Conservation (phyloP, 2,888 invertebrate species). For the Drosophila mimica region DNA sequence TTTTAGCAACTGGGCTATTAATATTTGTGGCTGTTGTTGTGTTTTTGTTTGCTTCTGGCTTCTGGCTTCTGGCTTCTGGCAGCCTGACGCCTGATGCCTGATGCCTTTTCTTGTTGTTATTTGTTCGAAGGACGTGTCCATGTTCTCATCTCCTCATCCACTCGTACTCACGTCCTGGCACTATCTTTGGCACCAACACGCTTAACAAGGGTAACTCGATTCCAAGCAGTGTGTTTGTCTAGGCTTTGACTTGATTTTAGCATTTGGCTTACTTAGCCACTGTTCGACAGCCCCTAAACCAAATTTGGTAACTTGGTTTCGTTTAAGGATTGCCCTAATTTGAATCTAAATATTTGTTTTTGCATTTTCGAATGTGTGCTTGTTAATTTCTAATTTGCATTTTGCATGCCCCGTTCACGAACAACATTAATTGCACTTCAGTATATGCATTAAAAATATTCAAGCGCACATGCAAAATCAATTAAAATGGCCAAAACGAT, state of each 20-base stretch:
- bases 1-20: constrained; percentile 77
- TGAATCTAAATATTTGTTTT: constrained; percentile 25
- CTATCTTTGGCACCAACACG: constrained; percentile 66
- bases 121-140: constrained; percentile 45
- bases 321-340: constrained; percentile 25
- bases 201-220: constrained; percentile 78
- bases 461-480: constrained; percentile 69
- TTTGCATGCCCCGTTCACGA: constrained; percentile 11
- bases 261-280: constrained; percentile 37
- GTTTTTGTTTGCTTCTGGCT: constrained; percentile 41
- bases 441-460: constrained; percentile 43
- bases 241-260: constrained; percentile 73
- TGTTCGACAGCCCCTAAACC: too few relatives aligned
- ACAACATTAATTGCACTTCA: constrained; percentile 68
- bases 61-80: constrained; percentile 19
- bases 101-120: constrained; percentile 53
- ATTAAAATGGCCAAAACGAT: constrained; percentile 61
- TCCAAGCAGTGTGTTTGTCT: constrained; percentile 79
- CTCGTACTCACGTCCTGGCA: constrained; percentile 13
- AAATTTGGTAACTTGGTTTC: constrained; percentile 22
- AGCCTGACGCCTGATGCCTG: constrained; percentile 43
- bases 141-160: constrained; percentile 31
- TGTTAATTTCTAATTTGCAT: constrained; percentile 10
- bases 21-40: constrained; percentile 62
- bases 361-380: neutral